Evolutionary conservation across 2,113 vertebrate genomes (phyloP), one percentile per base, ranked within the genome.

Genomic region (Rhinopomastus cyanomelas): DNA sequence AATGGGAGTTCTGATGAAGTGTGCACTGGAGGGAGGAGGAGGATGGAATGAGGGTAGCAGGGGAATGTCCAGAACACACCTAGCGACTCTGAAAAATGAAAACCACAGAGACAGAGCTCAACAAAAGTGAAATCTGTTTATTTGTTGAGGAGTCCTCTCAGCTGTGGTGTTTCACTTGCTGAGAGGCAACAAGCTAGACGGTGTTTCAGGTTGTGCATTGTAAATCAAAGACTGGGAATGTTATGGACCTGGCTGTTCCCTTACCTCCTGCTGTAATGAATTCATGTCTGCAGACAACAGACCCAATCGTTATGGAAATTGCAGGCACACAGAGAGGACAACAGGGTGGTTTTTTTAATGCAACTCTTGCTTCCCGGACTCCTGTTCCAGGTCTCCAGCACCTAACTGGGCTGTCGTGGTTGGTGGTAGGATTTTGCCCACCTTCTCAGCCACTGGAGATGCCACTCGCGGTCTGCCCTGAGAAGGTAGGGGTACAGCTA

Each of bases 241-340:
- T 87, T 66, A n/a, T 53, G 84, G 88, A 66, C 0, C 67, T 39
- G 44, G 64, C 89, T 91, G 89, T 88, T 95, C 82, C 81, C 76
- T 92, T 89, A 85, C 94, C 91, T 94, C 85, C 82, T 64, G 80
- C 85, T 92, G 85, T 92, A 96, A 94, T 94, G 89, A 93, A 93
- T 95, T 95, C 87, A 77, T 89, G 85, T 92, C 95, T 92, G 91
- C 91, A 89, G 91, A 85, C 89, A 92, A 94, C 93, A 95, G 91
- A 89, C 89, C 91, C 93, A 83, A 94, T 93, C 87, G 95, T 91
- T 87, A 92, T 94, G 94, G 88, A 92, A 96, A 94, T 93, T 74
- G 59, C 66, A 22, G 59, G 42, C 44, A 46, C 12, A 46, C 61
- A 71, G 92, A 11, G 57, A 93, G 80, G 87, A 91, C 85, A 93